Evolutionary conservation across 1,140 invertebrate species (phyloP).

Genomic region (Anthonomus grandis): DNA sequence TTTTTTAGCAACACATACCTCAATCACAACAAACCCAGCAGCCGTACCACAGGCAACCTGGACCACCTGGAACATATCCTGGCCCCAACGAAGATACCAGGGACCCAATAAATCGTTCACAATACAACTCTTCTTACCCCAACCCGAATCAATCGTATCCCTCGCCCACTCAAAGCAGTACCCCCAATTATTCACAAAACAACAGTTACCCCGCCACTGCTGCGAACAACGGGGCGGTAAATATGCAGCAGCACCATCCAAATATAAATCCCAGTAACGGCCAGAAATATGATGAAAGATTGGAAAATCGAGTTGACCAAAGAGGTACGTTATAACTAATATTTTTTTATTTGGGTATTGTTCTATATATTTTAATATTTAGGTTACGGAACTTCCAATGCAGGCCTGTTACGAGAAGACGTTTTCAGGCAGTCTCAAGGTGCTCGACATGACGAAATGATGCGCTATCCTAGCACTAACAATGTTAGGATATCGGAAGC

Average conservation of each 20-base stretch:
- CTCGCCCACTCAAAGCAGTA: constrained; percentile 27
- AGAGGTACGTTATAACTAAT: constrained; percentile 13
- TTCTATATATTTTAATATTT: constrained; percentile 1
- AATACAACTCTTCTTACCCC: constrained; percentile 18
- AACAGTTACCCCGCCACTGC: constrained; percentile 9
- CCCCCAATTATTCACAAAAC: constrained; percentile 26
- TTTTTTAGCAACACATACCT: constrained; percentile 11
- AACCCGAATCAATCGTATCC: constrained; percentile 32
- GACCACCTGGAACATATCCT: constrained; percentile 25
- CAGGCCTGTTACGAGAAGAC: constrained; percentile 35
- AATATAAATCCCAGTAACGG: constrained; percentile 24
- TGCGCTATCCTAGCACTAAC: constrained; percentile 41
- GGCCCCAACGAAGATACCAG: constrained; percentile 18
- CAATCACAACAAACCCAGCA: constrained; percentile 17
- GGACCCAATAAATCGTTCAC: constrained; percentile 8
- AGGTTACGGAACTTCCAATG: constrained; percentile 21
- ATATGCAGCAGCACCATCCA: neutral
- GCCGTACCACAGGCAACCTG: constrained; percentile 16
- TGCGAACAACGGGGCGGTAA: constrained; percentile 16
- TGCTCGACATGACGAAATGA: constrained; percentile 40
- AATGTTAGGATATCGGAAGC: constrained; percentile 39
- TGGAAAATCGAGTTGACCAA: constrained; percentile 11
- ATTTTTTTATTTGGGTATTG: too few relatives aligned
- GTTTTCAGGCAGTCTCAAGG: constrained; percentile 36
- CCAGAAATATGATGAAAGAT: constrained; percentile 31